phyloP scores from a whole-genome alignment of 2,797 vertebrate species.

The Vipera latastei region DNA sequence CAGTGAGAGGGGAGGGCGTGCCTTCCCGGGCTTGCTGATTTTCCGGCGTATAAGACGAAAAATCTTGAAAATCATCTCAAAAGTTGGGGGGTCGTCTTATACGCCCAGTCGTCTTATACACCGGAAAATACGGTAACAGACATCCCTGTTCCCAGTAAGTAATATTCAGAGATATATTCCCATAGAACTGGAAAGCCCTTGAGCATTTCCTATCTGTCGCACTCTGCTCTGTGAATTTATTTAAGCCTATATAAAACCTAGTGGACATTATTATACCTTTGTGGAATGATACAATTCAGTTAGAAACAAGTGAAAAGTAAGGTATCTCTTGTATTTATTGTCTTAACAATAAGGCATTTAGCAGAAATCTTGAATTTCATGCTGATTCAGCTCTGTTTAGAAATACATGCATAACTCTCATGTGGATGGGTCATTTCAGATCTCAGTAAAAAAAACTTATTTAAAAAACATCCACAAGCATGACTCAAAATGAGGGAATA shows the following conservation, averaged over 20 bases:
- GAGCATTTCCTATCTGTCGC: neutral
- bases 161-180: neutral
- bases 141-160: neutral
- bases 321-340: neutral
- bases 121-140: too few relatives aligned
- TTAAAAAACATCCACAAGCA: neutral
- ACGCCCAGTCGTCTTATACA: too few relatives aligned
- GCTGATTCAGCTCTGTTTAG: neutral
- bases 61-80: too few relatives aligned
- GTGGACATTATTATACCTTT: neutral
- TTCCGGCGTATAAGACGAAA: too few relatives aligned
- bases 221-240: neutral
- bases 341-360: neutral
- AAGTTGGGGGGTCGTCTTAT: too few relatives aligned
- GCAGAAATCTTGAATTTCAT: neutral
- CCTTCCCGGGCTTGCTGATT: too few relatives aligned
- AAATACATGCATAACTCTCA: too few relatives aligned
- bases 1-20: too few relatives aligned
- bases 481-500: conserved; percentile 51
- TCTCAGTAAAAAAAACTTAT: neutral
- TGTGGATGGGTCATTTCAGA: neutral
- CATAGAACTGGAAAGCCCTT: neutral
- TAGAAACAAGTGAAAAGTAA: neutral
- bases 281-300: neutral
- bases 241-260: neutral